Conservation (phyloP, 2,113 vertebrate species). For the Onychostoma macrolepis region DNA sequence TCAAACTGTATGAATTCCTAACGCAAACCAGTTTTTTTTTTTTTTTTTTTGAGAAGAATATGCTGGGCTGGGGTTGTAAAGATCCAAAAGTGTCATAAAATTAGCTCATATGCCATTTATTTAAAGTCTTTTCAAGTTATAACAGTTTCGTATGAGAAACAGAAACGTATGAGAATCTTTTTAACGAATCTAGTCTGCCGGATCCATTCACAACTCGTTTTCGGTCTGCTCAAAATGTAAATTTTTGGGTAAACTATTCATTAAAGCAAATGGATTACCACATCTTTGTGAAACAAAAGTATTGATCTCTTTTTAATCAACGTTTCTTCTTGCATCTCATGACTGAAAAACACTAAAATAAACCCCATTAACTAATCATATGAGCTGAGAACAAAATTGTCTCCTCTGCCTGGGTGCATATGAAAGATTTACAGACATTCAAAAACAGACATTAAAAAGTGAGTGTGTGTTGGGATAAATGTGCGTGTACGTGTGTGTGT, state of each 20-base stretch:
- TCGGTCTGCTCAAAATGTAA: neutral
- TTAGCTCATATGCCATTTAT: neutral
- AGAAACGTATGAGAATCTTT: neutral
- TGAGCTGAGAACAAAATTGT: neutral
- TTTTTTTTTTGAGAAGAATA: neutral
- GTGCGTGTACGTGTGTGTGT: slow-evolving; percentile 47
- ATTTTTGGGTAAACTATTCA: neutral
- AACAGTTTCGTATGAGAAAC: neutral
- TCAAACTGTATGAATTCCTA: neutral
- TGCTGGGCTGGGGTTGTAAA: neutral
- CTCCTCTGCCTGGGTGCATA: slow-evolving; percentile 8
- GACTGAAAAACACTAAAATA: neutral
- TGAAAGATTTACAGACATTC: slow-evolving; percentile 6
- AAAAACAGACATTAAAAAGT: slow-evolving; percentile 7
- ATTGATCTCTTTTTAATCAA: neutral
- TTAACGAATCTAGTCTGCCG: neutral
- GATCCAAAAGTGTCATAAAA: neutral
- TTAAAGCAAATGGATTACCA: neutral
- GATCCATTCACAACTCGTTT: neutral
- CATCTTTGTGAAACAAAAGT: neutral
- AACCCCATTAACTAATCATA: slow-evolving; percentile 25
- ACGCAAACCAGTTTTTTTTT: neutral
- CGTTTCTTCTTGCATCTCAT: neutral
- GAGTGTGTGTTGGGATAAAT: slow-evolving; percentile 32
- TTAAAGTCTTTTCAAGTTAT: neutral